Percentiles rank a stretch among this genome's conserved stretches.
Conservation (phyloP, 2,888 invertebrate genomes). For the Aphodius sticticus region DNA sequence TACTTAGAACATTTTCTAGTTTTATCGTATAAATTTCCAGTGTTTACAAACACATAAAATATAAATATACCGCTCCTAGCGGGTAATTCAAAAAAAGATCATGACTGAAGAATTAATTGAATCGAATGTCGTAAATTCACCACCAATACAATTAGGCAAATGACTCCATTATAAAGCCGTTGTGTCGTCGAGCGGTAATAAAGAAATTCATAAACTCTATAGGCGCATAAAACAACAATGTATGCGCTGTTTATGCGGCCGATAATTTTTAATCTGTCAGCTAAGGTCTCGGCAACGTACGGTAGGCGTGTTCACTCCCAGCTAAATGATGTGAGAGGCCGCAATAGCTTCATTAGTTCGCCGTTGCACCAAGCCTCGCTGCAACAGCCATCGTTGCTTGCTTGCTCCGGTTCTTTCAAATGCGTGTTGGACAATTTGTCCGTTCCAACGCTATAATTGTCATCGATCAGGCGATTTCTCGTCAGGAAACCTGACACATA, state of each 20-base stretch:
- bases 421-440: not conserved
- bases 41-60: not conserved
- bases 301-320: constrained; percentile 18
- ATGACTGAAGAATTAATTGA: not conserved
- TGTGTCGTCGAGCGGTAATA: constrained; percentile 8
- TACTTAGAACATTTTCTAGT: no score
- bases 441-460: not conserved
- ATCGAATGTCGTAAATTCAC: not conserved
- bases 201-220: constrained; percentile 25
- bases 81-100: not conserved
- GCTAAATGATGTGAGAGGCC: constrained; percentile 20
- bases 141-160: constrained; percentile 20
- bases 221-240: constrained; percentile 21
- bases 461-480: not conserved
- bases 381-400: not conserved
- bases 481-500: not conserved
- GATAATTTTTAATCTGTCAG: constrained; percentile 22
- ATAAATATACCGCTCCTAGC: not conserved
- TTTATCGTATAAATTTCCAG: no score
- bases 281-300: constrained; percentile 8
- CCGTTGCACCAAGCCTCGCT: not conserved
- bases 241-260: constrained; percentile 20
- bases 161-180: constrained; percentile 18
- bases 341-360: constrained; percentile 17
- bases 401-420: not conserved